phyloP scores from a whole-genome alignment of 2,113 vertebrate species.

The Cryptotis parvus region DNA sequence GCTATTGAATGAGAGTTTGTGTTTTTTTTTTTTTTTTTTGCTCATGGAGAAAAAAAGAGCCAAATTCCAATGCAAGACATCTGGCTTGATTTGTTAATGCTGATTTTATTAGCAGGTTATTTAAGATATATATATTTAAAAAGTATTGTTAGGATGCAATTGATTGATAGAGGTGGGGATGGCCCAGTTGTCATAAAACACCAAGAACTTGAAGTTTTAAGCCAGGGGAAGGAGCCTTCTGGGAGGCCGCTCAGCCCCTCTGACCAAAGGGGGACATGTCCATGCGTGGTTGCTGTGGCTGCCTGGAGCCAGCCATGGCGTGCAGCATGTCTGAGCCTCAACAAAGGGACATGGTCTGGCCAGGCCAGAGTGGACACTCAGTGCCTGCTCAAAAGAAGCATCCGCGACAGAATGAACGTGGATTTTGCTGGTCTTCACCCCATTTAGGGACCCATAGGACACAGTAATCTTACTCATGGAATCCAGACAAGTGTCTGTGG shows the following conservation, averaged over 20 bases:
- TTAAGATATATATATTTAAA: no score
- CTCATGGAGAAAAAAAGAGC: background rate
- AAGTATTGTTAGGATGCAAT: background rate
- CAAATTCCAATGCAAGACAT: background rate
- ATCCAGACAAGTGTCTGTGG: constrained; percentile 61
- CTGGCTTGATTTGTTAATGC: background rate
- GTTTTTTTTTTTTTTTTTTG: background rate
- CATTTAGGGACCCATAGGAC: background rate
- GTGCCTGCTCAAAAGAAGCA: accelerated
- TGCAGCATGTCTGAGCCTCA: accelerated
- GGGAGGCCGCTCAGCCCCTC: accelerated
- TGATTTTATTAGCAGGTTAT: background rate
- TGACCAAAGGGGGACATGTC: background rate
- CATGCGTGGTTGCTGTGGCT: background rate
- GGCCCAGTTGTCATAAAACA: no score
- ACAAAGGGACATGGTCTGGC: background rate
- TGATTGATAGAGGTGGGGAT: background rate
- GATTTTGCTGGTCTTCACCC: background rate
- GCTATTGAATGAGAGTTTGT: background rate
- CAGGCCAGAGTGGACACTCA: accelerated
- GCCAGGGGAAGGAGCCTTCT: background rate
- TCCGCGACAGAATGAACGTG: accelerated
- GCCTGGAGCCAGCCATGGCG: background rate
- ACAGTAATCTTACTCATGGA: constrained; percentile 55
- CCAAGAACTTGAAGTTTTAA: background rate